Evolutionary conservation across 2,113 vertebrate genomes (phyloP), one percentile per base, ranked within the genome.

Genomic region (Picathartes gymnocephalus): DNA sequence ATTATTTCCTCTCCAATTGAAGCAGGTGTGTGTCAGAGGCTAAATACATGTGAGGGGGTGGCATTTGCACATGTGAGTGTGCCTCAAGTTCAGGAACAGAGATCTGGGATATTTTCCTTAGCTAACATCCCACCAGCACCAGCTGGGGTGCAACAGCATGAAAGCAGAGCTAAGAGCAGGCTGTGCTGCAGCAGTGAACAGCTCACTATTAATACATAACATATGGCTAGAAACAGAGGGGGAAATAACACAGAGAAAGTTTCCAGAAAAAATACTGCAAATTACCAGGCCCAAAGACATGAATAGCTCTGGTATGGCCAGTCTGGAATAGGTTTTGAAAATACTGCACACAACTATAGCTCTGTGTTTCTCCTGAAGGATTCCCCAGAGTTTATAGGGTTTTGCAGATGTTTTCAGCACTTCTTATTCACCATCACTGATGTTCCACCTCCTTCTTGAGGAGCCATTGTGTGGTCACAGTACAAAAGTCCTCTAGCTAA

Each of bases 231-330:
- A 66, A 90, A 73, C 7, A 68, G 16, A 31, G 88, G n/a, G 69
- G 35, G 25, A 58, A 93, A 92, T 56, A 81, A 89, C 10, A 69
- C 44, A 11, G 83, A 60, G 39, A 90, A 60, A 66, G 51, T 37
- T 83, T 94, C 88, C 85, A 93, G 86, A 88, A 86, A 78, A 88
- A 86, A 58, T 10, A 57, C 8, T 70, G 21, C 23, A 35, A 57
- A 81, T 50, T 28, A 39, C 44, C 33, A 37, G 42, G 35, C 58
- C 51, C 1, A 1, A 90, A 83, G 56, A 62, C 21, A 73, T 8
- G 39, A 96, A 24, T 77, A 77, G 77, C 50, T 72, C 23, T 44
- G 62, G 7, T 25, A 48, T 15, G 58, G 82, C 24, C 92, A 70
- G 42, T 27, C 69, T 77, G 37, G 54, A 86, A 42, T 5, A 37